Conservation (phyloP, 1,140 invertebrate species). For the Drosophila tsacasi region DNA sequence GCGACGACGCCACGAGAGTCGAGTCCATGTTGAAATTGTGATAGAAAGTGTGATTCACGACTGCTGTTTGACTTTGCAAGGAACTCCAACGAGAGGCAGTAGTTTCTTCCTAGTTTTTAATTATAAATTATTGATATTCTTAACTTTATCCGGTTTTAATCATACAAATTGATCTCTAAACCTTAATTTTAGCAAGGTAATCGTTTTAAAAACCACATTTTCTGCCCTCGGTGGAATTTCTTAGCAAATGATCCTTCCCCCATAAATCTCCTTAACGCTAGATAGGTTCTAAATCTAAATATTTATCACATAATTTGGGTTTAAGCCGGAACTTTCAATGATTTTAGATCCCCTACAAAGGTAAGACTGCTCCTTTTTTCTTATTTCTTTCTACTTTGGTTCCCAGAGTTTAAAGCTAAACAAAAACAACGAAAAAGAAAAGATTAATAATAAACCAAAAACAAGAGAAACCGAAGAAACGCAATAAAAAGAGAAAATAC, state of each 20-base stretch:
- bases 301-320: conserved; percentile 56
- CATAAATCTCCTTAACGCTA: conserved; percentile 7
- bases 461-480: conserved; percentile 46
- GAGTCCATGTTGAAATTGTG: conserved; percentile 38
- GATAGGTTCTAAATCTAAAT: conserved; percentile 37
- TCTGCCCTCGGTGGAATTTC: conserved; percentile 11
- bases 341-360: conserved; percentile 59
- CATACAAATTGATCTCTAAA: background rate
- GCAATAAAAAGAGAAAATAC: conserved; percentile 78
- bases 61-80: conserved; percentile 9
- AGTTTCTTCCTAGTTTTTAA: background rate
- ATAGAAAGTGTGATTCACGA: conserved; percentile 23
- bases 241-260: background rate
- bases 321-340: conserved; percentile 58
- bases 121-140: background rate
- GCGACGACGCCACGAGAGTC: conserved; percentile 16
- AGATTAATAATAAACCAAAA: conserved; percentile 16
- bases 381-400: conserved; percentile 56
- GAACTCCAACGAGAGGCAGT: conserved; percentile 5
- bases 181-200: background rate
- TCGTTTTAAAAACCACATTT: background rate
- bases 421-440: conserved; percentile 48
- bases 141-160: background rate
- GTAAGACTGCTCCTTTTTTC: conserved; percentile 66
- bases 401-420: conserved; percentile 50